Conservation (phyloP, 2,797 vertebrate genomes). For the Danionella dracula region DNA sequence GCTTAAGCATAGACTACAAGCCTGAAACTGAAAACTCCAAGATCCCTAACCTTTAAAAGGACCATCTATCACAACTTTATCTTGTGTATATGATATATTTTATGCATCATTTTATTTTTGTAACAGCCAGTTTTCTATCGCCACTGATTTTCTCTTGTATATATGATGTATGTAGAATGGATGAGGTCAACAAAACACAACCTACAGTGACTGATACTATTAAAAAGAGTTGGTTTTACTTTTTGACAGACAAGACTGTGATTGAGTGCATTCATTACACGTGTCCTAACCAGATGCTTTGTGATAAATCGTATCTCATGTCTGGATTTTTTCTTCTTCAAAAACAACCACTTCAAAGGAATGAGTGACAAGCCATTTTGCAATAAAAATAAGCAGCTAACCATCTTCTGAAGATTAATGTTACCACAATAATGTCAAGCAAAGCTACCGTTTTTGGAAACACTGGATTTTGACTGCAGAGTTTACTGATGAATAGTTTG, state of each 20-base stretch:
- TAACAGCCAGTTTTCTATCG: slow-evolving; percentile 44
- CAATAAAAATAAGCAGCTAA: not conserved
- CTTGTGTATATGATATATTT: slow-evolving; percentile 27
- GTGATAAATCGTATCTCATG: not conserved
- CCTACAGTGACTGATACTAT: slow-evolving; percentile 40
- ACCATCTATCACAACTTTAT: slow-evolving; percentile 25
- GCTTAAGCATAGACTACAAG: not conserved
- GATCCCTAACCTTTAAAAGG: slow-evolving; percentile 13
- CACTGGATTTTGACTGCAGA: no score
- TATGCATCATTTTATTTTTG: slow-evolving; percentile 43
- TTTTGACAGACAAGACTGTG: not conserved
- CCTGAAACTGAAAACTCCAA: not conserved
- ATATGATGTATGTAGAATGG: slow-evolving; percentile 35
- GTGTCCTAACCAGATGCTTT: not conserved
- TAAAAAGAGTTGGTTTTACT: slow-evolving; percentile 38
- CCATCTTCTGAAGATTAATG: not conserved
- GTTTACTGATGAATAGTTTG: no score
- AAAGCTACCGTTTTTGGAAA: no score
- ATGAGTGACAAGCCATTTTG: not conserved
- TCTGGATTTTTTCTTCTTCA: not conserved
- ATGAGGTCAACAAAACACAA: slow-evolving; percentile 22
- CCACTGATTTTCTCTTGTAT: slow-evolving; percentile 30
- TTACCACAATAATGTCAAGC: not conserved
- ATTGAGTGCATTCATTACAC: not conserved
- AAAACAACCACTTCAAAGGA: not conserved